Conservation (phyloP, 2,797 vertebrate genomes). For the Hozukius guyotensis region DNA sequence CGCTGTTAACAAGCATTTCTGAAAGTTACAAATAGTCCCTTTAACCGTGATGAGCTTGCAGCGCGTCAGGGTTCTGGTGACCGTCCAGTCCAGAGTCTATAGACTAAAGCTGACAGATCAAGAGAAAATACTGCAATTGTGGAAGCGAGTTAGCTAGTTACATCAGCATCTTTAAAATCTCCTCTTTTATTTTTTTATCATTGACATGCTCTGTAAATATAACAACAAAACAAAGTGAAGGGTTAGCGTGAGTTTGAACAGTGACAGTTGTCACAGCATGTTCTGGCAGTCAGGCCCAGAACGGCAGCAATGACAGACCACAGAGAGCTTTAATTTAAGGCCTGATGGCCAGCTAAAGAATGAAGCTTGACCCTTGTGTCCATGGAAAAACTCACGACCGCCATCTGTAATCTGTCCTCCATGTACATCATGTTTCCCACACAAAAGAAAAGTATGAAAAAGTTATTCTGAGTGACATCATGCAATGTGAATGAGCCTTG, state of each 20-base stretch:
- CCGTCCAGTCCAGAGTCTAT: neutral
- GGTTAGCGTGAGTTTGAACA: constrained; percentile 24
- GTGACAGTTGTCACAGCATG: constrained; percentile 36
- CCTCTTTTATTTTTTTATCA: neutral
- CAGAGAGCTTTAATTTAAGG: constrained; percentile 58
- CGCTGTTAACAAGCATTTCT: too few species aligned
- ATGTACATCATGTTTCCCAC: neutral
- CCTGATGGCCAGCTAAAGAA: constrained; percentile 25
- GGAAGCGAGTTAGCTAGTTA: neutral
- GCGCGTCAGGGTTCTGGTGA: neutral
- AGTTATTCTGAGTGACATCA: neutral
- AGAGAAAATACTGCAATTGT: neutral
- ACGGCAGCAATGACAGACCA: constrained; percentile 55
- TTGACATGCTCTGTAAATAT: neutral
- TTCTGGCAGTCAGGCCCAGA: constrained; percentile 24
- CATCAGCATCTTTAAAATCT: neutral
- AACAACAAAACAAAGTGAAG: constrained; percentile 1
- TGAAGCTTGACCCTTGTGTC: constrained; percentile 10
- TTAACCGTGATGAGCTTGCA: neutral
- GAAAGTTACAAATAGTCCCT: too few species aligned
- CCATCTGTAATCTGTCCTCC: constrained; percentile 23
- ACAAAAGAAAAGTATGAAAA: constrained; percentile 8
- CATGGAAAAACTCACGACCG: constrained; percentile 16
- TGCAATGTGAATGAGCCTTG: neutral
- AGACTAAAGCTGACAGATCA: neutral